Base-by-base conservation (phyloP, 2,797 vertebrate species). In the Telmatherina bonti region DNA sequence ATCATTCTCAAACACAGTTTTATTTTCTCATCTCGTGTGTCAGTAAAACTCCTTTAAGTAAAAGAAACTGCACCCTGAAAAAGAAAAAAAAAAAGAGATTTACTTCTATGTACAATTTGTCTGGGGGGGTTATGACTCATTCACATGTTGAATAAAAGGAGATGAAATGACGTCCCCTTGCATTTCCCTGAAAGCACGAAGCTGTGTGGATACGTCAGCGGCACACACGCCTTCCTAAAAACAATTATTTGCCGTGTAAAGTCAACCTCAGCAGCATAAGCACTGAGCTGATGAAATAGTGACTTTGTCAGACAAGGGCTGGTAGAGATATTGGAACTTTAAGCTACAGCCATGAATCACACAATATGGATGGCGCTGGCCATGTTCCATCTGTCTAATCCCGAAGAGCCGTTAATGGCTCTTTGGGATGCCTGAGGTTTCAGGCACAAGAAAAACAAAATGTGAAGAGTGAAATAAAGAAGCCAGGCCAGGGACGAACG, bases 301-400 rank as follows among this genome's bases (percentile, higher is more conserved):
- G 71, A 74, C 57, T 83, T 81, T 74, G 84, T 78, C 83, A 88
- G 85, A 86, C 83, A 84, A 64, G 77, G 53, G 43, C 49, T 49
- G 75, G 78, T 82, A 81, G 85, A 88, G 83, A 89, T 90, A 88
- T 89, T 85, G 85, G 63, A 86, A 83, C 80, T 80, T 82, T 66
- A 82, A 88, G 83, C 86, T 78, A 88, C 72, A 83, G 76, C 79
- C 83, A 89, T 89, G 83, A 91, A 90, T 91, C 88, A 87, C 62
- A 74, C 58, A 70, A 49, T 74, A 85, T 79, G 71, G 52, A 84
- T 72, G 76, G 65, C 54, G 72, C 67, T 45, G 74, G 76, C 70
- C 72, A 59, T 81, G 89, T 86, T 84, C 86, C 83, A 89, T 88
- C 77, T 81, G 78, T 89, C 86, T 75, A 41, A 80, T 77, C 55